Evolutionary conservation across 2,888 invertebrate genomes (phyloP).

Genomic region (Drosophila niveifrons): DNA sequence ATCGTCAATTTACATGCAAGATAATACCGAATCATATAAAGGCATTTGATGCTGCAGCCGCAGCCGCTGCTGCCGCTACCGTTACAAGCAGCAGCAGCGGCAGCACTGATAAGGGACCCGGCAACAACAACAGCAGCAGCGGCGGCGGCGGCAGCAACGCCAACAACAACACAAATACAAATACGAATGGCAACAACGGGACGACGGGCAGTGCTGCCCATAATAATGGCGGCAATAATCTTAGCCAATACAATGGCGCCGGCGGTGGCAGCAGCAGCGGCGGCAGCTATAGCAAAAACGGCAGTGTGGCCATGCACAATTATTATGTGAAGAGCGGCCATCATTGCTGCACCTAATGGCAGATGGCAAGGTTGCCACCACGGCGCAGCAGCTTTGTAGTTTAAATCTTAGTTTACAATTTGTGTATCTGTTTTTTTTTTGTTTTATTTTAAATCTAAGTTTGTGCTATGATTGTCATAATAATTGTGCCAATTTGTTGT

Average conservation of each 20-base stretch:
- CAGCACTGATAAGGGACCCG: constrained; percentile 11
- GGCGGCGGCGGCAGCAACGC: constrained; percentile 22
- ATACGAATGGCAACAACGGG: constrained; percentile 6
- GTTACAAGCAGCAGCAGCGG: constrained; percentile 11
- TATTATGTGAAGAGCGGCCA: constrained; percentile 84
- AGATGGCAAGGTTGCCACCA: constrained; percentile 1
- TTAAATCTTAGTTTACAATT: constrained; percentile 1
- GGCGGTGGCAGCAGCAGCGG: constrained; percentile 52
- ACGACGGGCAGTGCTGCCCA: constrained; percentile 18
- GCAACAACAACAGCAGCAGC: constrained; percentile 6
- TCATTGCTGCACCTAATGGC: constrained; percentile 84
- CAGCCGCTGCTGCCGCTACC: constrained; percentile 6
- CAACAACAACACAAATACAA: constrained; percentile 29
- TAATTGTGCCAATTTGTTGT: constrained; percentile 60
- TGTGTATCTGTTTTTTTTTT: too few relatives aligned
- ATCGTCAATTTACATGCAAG: constrained; percentile 85
- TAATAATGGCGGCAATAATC: constrained; percentile 13
- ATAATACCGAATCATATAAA: constrained; percentile 80
- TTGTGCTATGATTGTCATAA: constrained; percentile 34
- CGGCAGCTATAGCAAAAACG: constrained; percentile 81
- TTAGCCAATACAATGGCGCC: constrained; percentile 39
- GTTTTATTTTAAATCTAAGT: constrained; percentile 5
- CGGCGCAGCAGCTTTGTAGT: constrained; percentile 7
- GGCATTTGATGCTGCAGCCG: constrained; percentile 70
- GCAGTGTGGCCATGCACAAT: constrained; percentile 80